Base-by-base conservation (phyloP, 2,113 vertebrate genomes). In the Tupaia tana region DNA sequence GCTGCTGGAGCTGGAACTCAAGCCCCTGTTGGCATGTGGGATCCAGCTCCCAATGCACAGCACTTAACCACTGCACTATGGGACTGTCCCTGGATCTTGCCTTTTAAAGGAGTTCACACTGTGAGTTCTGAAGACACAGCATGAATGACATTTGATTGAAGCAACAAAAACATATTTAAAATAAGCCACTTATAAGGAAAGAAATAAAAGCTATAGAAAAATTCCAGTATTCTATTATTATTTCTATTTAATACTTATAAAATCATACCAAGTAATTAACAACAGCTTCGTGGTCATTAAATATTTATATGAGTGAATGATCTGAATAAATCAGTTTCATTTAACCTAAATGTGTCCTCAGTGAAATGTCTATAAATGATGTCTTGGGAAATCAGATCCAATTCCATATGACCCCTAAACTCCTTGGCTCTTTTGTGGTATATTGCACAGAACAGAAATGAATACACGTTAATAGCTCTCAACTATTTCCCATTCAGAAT, bases 311-410 rank as follows among this genome's bases (percentile, higher is more conserved):
- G 56, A 74, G 89, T 22, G 29, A 87, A 80, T 29, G 12, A 69
- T 2, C 43, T 64, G 31, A 78, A 78, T 31, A 20, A 0, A 93
- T 63, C 27, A 34, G 80, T 15, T 29, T 93, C n/a, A 58, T 18
- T 81, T 73, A 91, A 95, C 25, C 67, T 34, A 87, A 34, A 64
- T 6, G 58, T 78, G 29, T 9, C 14, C 13, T 29, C n/a, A 66
- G 56, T 90, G 66, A 74, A 18, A 11, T 7, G 31, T 66, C 69
- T 74, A 70, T 15, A 66, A 82, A 70, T 25, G 63, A 73, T 2
- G 3, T 85, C 86, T 64, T 89, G 31, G 83, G 77, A 96, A 96
- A 88, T 56, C 43, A 71, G 69, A 81, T 54, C 54, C 70, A 66
- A 25, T 8, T 25, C 19, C 59, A 27, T 61, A n/a, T 66, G 77